phyloP scores from a whole-genome alignment of 1,140 invertebrate genomes.

The Pissodes strobi region DNA sequence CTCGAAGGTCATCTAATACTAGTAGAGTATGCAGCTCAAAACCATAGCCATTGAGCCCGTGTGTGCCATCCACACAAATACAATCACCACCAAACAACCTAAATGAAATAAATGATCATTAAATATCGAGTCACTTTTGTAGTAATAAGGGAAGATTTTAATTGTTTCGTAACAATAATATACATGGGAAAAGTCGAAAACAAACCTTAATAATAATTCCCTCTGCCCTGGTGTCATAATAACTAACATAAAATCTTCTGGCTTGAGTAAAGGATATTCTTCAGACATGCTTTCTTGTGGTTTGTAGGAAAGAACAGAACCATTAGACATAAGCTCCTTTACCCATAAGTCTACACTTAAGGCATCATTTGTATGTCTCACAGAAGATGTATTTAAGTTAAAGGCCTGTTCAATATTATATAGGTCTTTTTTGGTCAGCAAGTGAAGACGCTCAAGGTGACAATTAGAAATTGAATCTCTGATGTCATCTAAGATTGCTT shows the following conservation, averaged over 20 bases:
- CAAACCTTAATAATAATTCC: neutral
- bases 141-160: too few relatives aligned
- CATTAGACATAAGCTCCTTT: conserved; percentile 10
- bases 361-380: conserved; percentile 17
- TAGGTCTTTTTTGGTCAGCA: conserved; percentile 28
- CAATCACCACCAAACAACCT: too few relatives aligned
- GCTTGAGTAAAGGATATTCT: conserved; percentile 2
- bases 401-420: conserved; percentile 26
- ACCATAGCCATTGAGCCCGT: too few relatives aligned
- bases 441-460: conserved; percentile 20
- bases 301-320: conserved; percentile 23
- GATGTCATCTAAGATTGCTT: conserved; percentile 31
- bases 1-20: too few relatives aligned
- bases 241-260: conserved; percentile 21
- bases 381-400: conserved; percentile 8
- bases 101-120: too few relatives aligned
- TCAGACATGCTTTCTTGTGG: conserved; percentile 8
- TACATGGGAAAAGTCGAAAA: neutral
- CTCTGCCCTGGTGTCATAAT: conserved; percentile 17
- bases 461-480: conserved; percentile 10
- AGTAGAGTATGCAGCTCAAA: too few relatives aligned
- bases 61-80: too few relatives aligned
- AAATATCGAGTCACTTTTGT: too few relatives aligned
- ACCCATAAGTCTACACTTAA: conserved; percentile 6
- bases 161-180: conserved; percentile 7